These are phyloP conservation scores for Notocelia uddmanniana DNA, from an alignment of 2,888 invertebrate genomes.

Conservation along the genomic window DNA sequence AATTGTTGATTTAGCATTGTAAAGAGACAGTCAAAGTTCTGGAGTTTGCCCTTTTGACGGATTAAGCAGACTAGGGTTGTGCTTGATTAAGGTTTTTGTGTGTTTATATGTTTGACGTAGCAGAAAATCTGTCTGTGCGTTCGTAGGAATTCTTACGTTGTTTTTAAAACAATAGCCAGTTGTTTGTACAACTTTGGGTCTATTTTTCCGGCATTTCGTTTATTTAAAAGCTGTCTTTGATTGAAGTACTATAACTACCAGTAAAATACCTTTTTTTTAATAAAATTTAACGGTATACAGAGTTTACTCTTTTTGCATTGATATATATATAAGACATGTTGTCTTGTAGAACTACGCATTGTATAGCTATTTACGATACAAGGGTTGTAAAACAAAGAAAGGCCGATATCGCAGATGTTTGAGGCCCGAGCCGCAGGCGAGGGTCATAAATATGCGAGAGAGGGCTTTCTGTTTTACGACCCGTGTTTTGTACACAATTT, in stretches of 20 bases:
- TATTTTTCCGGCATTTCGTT: neutral
- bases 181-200: neutral
- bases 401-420: too few relatives aligned
- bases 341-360: too few relatives aligned
- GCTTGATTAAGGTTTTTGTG: conserved; percentile 38
- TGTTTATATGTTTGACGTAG: conserved; percentile 13
- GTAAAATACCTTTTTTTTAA: neutral
- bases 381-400: too few relatives aligned
- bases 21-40: conserved; percentile 29
- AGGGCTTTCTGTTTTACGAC: too few relatives aligned
- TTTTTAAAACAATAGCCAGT: conserved; percentile 10
- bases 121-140: conserved; percentile 17
- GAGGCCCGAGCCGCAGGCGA: too few relatives aligned
- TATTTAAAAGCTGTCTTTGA: neutral
- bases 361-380: too few relatives aligned
- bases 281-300: too few relatives aligned
- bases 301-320: too few relatives aligned
- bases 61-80: conserved; percentile 31
- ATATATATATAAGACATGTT: too few relatives aligned
- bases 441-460: too few relatives aligned
- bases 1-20: conserved; percentile 34
- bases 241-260: neutral
- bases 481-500: too few relatives aligned
- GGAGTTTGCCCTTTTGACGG: conserved; percentile 37
- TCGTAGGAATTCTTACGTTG: neutral